A percentile compares a stretch with the other conserved stretches of the same genome.
These are phyloP conservation scores for Cynodonichthys magdalenae DNA, from an alignment of 2,797 vertebrate genomes.

Conservation along the genomic window DNA sequence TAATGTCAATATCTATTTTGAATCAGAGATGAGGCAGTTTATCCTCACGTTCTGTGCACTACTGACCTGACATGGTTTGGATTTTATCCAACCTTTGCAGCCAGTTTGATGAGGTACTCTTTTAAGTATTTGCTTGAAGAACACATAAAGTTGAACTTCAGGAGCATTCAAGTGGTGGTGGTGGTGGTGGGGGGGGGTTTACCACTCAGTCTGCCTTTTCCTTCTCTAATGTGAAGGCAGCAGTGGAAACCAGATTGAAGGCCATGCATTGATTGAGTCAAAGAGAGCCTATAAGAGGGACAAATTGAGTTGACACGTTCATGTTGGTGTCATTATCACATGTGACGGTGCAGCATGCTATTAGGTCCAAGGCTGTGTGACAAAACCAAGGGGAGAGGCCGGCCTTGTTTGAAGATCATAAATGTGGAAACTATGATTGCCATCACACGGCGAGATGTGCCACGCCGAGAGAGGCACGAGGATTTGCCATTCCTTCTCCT, in stretches of 20 bases:
- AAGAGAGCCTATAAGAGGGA: slow-evolving; percentile 62
- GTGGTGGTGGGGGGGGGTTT: slow-evolving; percentile 15
- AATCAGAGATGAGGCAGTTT: too few relatives aligned
- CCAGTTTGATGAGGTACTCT: slow-evolving; percentile 12
- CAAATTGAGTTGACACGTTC: slow-evolving; percentile 76
- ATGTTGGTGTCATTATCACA: slow-evolving; percentile 73
- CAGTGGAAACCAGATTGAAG: slow-evolving; percentile 71
- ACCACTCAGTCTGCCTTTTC: slow-evolving; percentile 11
- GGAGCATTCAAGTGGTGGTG: neutral
- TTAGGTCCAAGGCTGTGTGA: slow-evolving; percentile 51
- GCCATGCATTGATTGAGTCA: slow-evolving; percentile 75
- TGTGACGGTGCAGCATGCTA: slow-evolving; percentile 62
- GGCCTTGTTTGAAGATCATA: slow-evolving; percentile 48
- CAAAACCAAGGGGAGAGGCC: slow-evolving; percentile 34
- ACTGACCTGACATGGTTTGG: slow-evolving; percentile 29
- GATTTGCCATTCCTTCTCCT: slow-evolving; percentile 17
- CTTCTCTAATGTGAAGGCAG: slow-evolving; percentile 58
- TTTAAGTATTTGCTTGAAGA: slow-evolving; percentile 10
- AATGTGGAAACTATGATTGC: slow-evolving; percentile 44
- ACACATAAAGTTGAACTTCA: slow-evolving; percentile 18
- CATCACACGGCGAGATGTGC: slow-evolving; percentile 25
- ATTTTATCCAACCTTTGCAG: slow-evolving; percentile 25
- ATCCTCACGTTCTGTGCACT: too few relatives aligned
- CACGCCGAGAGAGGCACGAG: slow-evolving; percentile 3
- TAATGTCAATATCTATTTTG: too few relatives aligned